Conservation (phyloP, 1,140 invertebrate species). For the Ceratoteleas bidentatus region DNA sequence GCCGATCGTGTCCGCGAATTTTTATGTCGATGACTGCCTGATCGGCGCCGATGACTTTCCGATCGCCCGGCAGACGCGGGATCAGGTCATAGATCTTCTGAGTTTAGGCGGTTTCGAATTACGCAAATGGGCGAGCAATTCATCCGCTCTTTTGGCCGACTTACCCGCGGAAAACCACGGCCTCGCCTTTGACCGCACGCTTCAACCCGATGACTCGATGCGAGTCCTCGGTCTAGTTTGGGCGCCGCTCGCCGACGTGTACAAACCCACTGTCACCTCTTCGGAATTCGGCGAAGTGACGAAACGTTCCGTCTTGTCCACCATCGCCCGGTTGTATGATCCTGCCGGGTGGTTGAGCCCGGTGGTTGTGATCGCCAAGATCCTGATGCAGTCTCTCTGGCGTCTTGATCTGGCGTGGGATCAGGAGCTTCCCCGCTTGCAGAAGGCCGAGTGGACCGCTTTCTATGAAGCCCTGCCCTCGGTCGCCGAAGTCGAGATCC, state of each 20-base stretch:
- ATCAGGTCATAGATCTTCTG: too few relatives aligned
- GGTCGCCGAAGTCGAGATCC: not conserved
- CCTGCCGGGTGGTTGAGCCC: not conserved
- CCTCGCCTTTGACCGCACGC: not conserved
- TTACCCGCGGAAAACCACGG: not conserved
- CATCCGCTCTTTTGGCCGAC: not conserved
- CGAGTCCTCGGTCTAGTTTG: not conserved
- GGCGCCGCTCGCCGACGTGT: not conserved
- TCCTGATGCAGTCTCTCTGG: not conserved
- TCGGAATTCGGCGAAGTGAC: not conserved
- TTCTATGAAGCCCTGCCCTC: too few relatives aligned
- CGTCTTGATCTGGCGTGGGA: not conserved
- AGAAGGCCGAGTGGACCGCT: not conserved
- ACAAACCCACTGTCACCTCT: not conserved
- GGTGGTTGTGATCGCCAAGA: not conserved
- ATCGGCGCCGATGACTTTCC: too few relatives aligned
- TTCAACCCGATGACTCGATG: not conserved
- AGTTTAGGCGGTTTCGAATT: too few relatives aligned
- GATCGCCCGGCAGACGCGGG: too few relatives aligned
- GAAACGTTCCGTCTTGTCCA: not conserved
- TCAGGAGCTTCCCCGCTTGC: not conserved
- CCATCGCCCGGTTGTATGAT: not conserved
- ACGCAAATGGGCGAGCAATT: not conserved
- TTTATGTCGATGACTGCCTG: too few relatives aligned
- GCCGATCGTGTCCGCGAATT: too few relatives aligned